Evolutionary conservation across 2,888 invertebrate genomes (phyloP).

Genomic region (Agonopterix subpropinquella): DNA sequence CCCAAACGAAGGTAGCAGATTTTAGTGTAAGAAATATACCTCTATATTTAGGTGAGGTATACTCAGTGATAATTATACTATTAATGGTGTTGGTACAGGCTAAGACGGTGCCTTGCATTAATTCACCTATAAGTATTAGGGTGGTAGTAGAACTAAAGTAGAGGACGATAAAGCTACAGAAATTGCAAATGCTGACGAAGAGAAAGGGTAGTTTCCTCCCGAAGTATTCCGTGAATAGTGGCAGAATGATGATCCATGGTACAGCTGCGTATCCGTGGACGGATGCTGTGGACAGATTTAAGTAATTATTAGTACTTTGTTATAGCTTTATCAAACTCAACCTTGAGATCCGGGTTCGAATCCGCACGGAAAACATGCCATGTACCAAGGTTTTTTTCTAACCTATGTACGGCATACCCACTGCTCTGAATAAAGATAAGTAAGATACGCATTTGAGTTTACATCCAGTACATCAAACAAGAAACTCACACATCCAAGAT

Average conservation of each 20-base stretch:
- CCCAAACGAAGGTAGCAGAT: conserved; percentile 15
- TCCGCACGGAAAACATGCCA: too few relatives aligned
- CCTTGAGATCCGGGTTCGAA: too few relatives aligned
- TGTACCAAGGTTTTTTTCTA: too few relatives aligned
- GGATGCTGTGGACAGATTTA: conserved; percentile 22
- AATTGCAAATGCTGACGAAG: conserved; percentile 20
- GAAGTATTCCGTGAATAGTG: conserved; percentile 25
- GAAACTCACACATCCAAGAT: conserved; percentile 18
- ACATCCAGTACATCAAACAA: too few relatives aligned
- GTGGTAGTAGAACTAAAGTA: conserved; percentile 22
- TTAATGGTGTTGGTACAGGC: conserved; percentile 2
- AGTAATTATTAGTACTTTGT: too few relatives aligned
- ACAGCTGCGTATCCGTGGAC: conserved; percentile 32
- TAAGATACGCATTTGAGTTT: too few relatives aligned
- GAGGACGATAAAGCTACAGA: conserved; percentile 23
- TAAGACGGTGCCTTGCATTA: conserved; percentile 26
- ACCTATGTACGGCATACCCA: too few relatives aligned
- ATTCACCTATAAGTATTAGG: conserved; percentile 29
- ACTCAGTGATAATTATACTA: conserved; percentile 1
- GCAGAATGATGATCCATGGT: conserved; percentile 32
- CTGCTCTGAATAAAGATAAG: too few relatives aligned
- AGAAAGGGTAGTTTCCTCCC: conserved; percentile 34
- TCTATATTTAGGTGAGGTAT: conserved; percentile 12
- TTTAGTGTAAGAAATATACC: conserved; percentile 16
- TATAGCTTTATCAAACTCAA: too few relatives aligned